A percentile compares a stretch with the other conserved stretches of the same genome.
Conservation (phyloP, 2,113 vertebrate species). For the Phoxinus phoxinus region DNA sequence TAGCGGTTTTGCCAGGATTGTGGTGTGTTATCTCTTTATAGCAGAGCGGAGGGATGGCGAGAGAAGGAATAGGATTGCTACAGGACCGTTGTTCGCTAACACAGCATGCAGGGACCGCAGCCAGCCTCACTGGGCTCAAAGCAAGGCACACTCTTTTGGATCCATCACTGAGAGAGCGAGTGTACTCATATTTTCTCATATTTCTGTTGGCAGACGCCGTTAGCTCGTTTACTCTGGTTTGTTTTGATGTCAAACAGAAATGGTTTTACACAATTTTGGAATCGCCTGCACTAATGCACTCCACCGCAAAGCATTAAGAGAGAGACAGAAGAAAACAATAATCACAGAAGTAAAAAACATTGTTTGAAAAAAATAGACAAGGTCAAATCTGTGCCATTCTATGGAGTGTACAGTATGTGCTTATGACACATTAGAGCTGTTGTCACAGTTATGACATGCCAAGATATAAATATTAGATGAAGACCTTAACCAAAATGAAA, state of each 20-base stretch:
- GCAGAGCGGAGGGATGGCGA: neutral
- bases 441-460: neutral
- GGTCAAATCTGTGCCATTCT: neutral
- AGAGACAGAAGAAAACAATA: neutral
- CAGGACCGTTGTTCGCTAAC: slow-evolving; percentile 61
- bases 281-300: slow-evolving; percentile 15
- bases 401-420: neutral
- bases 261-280: slow-evolving; percentile 40
- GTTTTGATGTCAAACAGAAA: slow-evolving; percentile 41
- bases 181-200: slow-evolving; percentile 12
- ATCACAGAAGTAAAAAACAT: neutral
- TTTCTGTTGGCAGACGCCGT: slow-evolving; percentile 28
- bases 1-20: slow-evolving; percentile 37
- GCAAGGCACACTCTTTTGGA: neutral
- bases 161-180: slow-evolving; percentile 6
- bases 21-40: slow-evolving; percentile 48
- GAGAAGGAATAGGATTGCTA: slow-evolving; percentile 47
- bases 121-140: slow-evolving; percentile 19
- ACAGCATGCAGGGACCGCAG: slow-evolving; percentile 60
- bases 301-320: slow-evolving; percentile 15
- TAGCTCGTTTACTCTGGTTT: slow-evolving; percentile 43
- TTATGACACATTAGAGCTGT: neutral
- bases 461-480: too few relatives aligned
- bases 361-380: neutral
- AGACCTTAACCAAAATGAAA: too few relatives aligned